Evolutionary conservation across 2,113 vertebrate genomes (phyloP).

Genomic region (Dryoscopus gambensis): DNA sequence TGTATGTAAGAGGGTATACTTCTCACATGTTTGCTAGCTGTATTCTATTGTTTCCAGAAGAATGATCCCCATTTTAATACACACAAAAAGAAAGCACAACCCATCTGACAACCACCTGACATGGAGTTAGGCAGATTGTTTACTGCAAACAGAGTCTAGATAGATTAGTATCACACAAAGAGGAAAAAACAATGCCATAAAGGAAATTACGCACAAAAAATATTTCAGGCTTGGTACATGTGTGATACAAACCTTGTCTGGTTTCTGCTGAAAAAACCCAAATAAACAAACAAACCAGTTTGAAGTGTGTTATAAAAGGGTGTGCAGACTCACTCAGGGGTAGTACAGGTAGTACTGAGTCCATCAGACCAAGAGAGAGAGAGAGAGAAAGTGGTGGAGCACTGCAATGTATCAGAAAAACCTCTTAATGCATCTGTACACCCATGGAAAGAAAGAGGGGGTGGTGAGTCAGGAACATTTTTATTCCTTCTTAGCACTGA

Average conservation of each 20-base stretch:
- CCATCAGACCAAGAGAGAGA: fast-evolving
- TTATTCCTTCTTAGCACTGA: neutral
- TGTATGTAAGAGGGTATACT: neutral
- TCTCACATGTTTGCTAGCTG: neutral
- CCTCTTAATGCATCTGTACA: neutral
- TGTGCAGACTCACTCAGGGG: neutral
- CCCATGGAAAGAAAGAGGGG: neutral
- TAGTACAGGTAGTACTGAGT: neutral
- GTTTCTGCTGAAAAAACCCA: neutral
- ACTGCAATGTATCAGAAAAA: neutral
- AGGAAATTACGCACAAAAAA: neutral
- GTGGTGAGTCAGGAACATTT: neutral
- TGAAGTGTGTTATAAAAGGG: neutral
- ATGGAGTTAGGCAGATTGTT: neutral
- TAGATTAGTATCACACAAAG: neutral
- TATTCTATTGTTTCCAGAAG: neutral
- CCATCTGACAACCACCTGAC: neutral
- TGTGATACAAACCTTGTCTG: neutral
- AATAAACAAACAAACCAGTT: neutral
- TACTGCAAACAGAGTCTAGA: neutral
- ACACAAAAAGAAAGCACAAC: neutral
- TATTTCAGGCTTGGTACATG: neutral
- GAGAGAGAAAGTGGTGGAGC: neutral
- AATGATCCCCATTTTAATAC: neutral
- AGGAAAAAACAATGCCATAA: neutral